Evolutionary conservation across 2,797 vertebrate species (phyloP).

Genomic region (Coregonus sp.): DNA sequence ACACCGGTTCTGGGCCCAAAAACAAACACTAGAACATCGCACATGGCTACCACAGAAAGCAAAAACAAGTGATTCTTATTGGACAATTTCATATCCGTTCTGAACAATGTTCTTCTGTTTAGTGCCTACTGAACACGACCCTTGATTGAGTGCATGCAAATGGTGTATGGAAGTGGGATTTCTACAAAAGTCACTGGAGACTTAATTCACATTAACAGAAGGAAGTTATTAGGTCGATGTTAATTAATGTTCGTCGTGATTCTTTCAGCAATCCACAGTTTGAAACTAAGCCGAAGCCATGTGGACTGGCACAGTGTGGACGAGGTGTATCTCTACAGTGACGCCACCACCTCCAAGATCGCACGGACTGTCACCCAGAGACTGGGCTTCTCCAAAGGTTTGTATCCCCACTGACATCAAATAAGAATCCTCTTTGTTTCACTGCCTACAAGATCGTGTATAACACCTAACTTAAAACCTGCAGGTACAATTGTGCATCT

Average conservation of each 20-base stretch:
- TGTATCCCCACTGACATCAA: slow-evolving; percentile 3
- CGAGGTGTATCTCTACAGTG: slow-evolving; percentile 90
- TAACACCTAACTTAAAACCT: neutral
- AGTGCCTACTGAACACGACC: neutral
- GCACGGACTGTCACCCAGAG: slow-evolving; percentile 89
- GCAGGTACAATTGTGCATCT: neutral
- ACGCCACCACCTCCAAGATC: slow-evolving; percentile 91
- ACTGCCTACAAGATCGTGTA: neutral
- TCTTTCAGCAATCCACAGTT: slow-evolving; percentile 82
- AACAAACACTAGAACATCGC: neutral
- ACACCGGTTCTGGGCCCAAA: neutral
- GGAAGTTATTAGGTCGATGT: slow-evolving; percentile 26
- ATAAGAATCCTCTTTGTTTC: neutral
- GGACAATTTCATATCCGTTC: neutral
- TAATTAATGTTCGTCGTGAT: slow-evolving; percentile 27
- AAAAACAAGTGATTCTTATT: neutral
- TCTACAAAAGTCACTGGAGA: slow-evolving; percentile 1
- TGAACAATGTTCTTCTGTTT: neutral
- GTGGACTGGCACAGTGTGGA: slow-evolving; percentile 93
- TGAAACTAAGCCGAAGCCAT: slow-evolving; percentile 88
- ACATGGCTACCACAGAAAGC: neutral
- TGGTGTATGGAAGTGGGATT: neutral
- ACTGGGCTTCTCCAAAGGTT: slow-evolving; percentile 91
- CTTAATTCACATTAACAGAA: slow-evolving; percentile 20
- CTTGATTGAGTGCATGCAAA: neutral